phyloP scores from a whole-genome alignment of 2,888 invertebrate genomes.

The Linnaemya tessellans region DNA sequence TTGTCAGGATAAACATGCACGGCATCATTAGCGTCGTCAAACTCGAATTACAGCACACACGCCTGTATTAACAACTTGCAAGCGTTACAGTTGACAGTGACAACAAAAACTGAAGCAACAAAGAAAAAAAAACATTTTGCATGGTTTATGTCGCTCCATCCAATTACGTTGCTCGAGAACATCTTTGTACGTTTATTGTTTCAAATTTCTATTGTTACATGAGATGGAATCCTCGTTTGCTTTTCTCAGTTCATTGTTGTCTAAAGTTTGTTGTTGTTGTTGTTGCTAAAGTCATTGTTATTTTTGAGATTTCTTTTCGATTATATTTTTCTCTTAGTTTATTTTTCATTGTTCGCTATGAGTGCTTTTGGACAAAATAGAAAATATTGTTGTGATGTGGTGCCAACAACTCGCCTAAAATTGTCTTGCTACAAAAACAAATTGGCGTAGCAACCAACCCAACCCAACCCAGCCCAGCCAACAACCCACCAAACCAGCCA shows the following conservation, averaged over 20 bases:
- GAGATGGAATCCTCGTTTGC: conserved; percentile 17
- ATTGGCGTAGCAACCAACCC: background rate
- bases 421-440: background rate
- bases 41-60: background rate
- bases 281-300: background rate
- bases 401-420: background rate
- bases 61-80: background rate
- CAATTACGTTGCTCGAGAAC: conserved; percentile 46
- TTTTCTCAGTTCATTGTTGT: conserved; percentile 29
- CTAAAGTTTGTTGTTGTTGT: conserved; percentile 8
- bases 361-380: conserved; percentile 2
- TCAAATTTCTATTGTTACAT: conserved; percentile 60
- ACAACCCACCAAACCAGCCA: background rate
- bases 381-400: background rate
- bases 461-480: background rate
- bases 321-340: background rate
- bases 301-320: background rate
- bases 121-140: background rate
- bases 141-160: conserved; percentile 22
- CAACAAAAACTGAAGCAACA: conserved; percentile 9
- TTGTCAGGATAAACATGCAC: background rate
- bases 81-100: background rate
- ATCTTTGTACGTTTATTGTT: conserved; percentile 61
- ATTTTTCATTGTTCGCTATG: conserved; percentile 23
- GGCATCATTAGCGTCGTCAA: background rate